Percentiles rank a stretch among this genome's conserved stretches.
Conservation (phyloP, 2,113 vertebrate genomes). For the Numenius arquata region DNA sequence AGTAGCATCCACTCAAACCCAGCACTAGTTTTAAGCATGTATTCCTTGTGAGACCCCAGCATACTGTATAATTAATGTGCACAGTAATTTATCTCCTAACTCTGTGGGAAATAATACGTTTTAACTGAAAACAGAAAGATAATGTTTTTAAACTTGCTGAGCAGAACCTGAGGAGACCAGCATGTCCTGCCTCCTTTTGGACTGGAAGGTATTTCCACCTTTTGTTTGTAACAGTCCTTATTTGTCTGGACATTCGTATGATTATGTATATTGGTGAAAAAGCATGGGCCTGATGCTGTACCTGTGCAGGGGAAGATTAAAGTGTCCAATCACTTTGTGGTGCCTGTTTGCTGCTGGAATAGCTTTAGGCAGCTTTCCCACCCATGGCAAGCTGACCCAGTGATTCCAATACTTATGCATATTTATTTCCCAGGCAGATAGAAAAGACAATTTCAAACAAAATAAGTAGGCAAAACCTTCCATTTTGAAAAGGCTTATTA, state of each 20-base stretch:
- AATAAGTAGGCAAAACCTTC: neutral
- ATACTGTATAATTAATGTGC: neutral
- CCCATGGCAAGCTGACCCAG: neutral
- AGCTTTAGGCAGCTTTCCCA: neutral
- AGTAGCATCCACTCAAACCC: neutral
- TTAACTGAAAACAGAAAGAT: neutral
- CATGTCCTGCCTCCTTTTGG: neutral
- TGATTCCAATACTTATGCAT: neutral
- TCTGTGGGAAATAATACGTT: neutral
- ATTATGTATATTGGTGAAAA: neutral
- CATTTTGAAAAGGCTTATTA: neutral
- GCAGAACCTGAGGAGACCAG: neutral
- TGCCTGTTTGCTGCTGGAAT: neutral
- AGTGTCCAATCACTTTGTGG: accelerated
- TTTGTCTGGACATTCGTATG: neutral
- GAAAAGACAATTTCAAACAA: neutral
- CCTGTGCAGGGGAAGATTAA: neutral
- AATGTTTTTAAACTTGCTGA: neutral
- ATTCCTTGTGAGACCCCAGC: neutral
- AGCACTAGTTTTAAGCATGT: neutral
- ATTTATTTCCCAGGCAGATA: neutral
- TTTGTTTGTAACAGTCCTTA: neutral
- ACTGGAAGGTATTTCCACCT: neutral
- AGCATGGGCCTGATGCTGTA: neutral
- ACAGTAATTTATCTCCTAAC: neutral